Evolutionary conservation across 2,797 vertebrate species (phyloP), one percentile per base, ranked within the genome.

Genomic region (Gobio occitaniae): DNA sequence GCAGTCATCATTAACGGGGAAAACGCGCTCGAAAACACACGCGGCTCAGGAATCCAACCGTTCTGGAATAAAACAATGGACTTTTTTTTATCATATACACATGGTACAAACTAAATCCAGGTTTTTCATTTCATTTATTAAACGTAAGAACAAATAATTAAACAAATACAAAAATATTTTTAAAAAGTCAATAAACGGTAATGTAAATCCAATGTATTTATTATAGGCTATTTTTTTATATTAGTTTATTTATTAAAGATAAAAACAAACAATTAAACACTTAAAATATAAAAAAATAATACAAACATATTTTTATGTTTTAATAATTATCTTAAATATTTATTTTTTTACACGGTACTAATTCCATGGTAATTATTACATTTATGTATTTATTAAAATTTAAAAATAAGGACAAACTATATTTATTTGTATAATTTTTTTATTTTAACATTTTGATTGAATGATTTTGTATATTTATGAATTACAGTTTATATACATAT

Each of bases 1-100:
- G 84, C 69, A 21, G 69, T 87, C 69, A 87, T 83, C 83, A 82
- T 88, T 87, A 88, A 32, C 0, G 7, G 52, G 61, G 10, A 56
- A 54, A 65, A 72, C 19, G 9, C 25, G 3, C 25, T n/a, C 13
- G 63, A 25, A 69, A 7, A 32, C 7, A 63, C 50, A 76, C 47
- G 7, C 7, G 79, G 61, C 52, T 48, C 17, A 17, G 72, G 32
- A 56, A 52, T 52, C 9, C n/a, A 72, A 17, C 3, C 6, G 0
- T 4, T 29, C 44, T 75, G 48, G 71, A 36, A 19, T 12, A 54
- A 56, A 76, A 56, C 12, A 15, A 19, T 11, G 61, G 41, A 48
- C 17, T 52, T 72, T 71, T 72, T 11, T 71, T 21, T 6, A 69
- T 41, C 36, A 12, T 12, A 41, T 6, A 21, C 16, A 10, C 19